Evolutionary conservation across 2,888 invertebrate genomes (phyloP), one percentile per base, ranked within the genome.

Genomic region (Trilocha varians): DNA sequence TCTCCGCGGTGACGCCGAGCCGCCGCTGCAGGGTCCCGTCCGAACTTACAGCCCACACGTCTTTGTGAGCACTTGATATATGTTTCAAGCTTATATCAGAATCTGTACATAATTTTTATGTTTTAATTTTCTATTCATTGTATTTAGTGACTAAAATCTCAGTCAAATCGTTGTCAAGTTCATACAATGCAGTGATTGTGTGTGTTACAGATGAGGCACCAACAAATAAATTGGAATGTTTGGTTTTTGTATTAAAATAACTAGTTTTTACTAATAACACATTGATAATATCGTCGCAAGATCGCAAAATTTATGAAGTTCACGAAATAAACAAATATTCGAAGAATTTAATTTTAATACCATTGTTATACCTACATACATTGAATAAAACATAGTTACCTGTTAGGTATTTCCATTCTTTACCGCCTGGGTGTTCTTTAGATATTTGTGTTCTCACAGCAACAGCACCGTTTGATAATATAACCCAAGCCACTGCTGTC

Each of bases 371-470:
- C 5, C 1, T 16, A 5, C 33, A 16, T 13, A 8, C 34, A 6
- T 8, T 39, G 18, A 13, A 4, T 25, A 11, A 3, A 25, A 25
- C 5, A 25, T 17, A 16, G 34, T 53, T 65, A 83, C 84, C 84
- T 70, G 79, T 59, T 52, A 65, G 89, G 88, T 73, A 92, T 60
- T 78, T 92, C 97, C 97, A 97, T 60, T 92, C 90, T 16, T 93
- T 93, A 17, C 97, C 97, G 66, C 93, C 94, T 1, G 92, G 95
- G 56, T 91, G 93, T 25, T 90, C 88, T 25, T 87, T 78, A 3
- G 91, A 91, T 39, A 96, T 89, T 63, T 93, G 93, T 44, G 91
- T 91, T 41, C 97, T 89, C 6, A 95, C 91, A 55, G 92, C 93
- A 42, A 97, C 71, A 43, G 88, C 87, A 18, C 93, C 93, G 49